Conservation (phyloP, 2,888 invertebrate species). For the Catocala nupta region DNA sequence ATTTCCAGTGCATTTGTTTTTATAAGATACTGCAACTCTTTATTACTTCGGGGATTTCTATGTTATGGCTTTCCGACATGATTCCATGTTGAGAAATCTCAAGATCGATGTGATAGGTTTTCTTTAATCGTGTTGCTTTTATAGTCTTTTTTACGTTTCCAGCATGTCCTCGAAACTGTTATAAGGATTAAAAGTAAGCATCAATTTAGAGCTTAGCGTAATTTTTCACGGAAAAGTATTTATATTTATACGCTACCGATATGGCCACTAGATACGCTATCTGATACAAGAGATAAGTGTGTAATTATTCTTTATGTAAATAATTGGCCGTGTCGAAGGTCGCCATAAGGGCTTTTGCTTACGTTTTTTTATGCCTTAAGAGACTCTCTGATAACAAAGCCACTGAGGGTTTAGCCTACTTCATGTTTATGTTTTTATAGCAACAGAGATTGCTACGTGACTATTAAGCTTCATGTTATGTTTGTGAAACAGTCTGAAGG, state of each 20-base stretch:
- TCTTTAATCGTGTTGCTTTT: conserved; percentile 67
- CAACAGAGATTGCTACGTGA: conserved; percentile 47
- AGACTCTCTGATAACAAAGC: conserved; percentile 18
- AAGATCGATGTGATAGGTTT: conserved; percentile 67
- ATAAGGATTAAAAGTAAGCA: conserved; percentile 13
- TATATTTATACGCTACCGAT: conserved; percentile 2
- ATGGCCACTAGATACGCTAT: conserved; percentile 33
- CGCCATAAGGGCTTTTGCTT: conserved; percentile 24
- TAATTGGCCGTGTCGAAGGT: conserved; percentile 39
- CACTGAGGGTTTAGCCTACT: conserved; percentile 12
- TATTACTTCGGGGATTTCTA: conserved; percentile 39
- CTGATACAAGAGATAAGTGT: conserved; percentile 23
- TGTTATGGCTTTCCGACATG: conserved; percentile 51
- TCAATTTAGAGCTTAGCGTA: conserved; percentile 31
- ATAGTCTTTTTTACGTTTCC: conserved; percentile 58
- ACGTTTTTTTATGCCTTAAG: conserved; percentile 14
- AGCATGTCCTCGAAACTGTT: conserved; percentile 14
- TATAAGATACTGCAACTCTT: conserved; percentile 36
- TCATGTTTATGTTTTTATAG: conserved; percentile 22
- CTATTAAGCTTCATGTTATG: conserved; percentile 40
- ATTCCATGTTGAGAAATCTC: conserved; percentile 55
- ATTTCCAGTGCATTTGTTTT: conserved; percentile 26
- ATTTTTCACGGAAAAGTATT: conserved; percentile 26
- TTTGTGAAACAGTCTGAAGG: conserved; percentile 48
- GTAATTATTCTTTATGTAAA: conserved; percentile 29